Percentiles rank a stretch among this genome's conserved stretches.
Conservation (phyloP, 1,140 invertebrate species). For the Daktulosphaira vitifoliae region DNA sequence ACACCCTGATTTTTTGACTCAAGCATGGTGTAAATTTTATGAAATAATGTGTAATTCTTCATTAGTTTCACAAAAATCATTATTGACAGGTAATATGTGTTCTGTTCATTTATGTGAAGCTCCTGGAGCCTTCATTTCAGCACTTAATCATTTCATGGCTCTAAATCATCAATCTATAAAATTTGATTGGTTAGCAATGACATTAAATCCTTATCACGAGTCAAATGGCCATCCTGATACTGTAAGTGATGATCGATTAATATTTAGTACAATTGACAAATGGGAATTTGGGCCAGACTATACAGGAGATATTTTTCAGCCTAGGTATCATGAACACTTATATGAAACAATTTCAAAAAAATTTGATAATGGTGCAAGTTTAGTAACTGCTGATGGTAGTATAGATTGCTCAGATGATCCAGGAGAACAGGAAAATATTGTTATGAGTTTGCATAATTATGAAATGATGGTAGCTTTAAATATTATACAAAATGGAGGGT, state of each 20-base stretch:
- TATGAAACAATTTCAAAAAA: slow-evolving; percentile 36
- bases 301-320: slow-evolving; percentile 70
- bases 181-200: slow-evolving; percentile 78
- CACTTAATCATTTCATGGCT: slow-evolving; percentile 77
- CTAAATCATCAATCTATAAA: slow-evolving; percentile 47
- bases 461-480: slow-evolving; percentile 68
- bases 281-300: slow-evolving; percentile 81
- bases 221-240: slow-evolving; percentile 62
- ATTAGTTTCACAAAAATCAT: slow-evolving; percentile 49
- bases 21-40: slow-evolving; percentile 89
- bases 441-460: slow-evolving; percentile 68
- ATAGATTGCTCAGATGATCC: slow-evolving; percentile 76
- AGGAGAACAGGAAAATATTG: slow-evolving; percentile 72
- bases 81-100: slow-evolving; percentile 46
- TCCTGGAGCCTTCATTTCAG: slow-evolving; percentile 83
- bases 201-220: slow-evolving; percentile 87
- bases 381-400: slow-evolving; percentile 90
- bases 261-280: slow-evolving; percentile 61
- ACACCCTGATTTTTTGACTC: slow-evolving; percentile 69
- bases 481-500: slow-evolving; percentile 61
- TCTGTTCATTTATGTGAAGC: slow-evolving; percentile 87
- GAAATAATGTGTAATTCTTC: slow-evolving; percentile 64
- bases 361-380: slow-evolving; percentile 41
- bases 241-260: slow-evolving; percentile 79
- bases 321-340: slow-evolving; percentile 8